These are phyloP conservation scores for Leucoma salicis DNA, from an alignment of 2,888 invertebrate species.

Conservation along the genomic window DNA sequence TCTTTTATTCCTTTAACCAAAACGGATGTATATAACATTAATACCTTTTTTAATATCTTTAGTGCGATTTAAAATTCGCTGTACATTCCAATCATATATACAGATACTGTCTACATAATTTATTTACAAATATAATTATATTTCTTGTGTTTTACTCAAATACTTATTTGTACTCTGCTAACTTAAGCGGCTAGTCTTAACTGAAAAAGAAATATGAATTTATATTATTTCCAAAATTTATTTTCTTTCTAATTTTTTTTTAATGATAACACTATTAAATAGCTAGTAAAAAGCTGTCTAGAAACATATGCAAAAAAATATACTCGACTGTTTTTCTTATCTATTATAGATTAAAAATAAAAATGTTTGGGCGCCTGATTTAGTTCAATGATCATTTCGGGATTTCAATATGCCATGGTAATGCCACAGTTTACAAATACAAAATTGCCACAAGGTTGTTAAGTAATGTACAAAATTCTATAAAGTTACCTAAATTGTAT, in stretches of 20 bases:
- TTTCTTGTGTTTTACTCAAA: constrained; percentile 5
- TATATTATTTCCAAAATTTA: too few species aligned
- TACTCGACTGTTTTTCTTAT: constrained; percentile 4
- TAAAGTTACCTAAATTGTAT: constrained; percentile 72
- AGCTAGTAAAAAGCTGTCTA: too few species aligned
- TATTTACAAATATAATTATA: neutral
- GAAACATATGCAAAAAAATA: too few species aligned
- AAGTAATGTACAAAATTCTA: constrained; percentile 68
- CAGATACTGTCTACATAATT: constrained; percentile 10
- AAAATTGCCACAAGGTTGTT: constrained; percentile 76
- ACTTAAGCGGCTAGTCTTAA: too few species aligned
- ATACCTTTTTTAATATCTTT: constrained; percentile 21
- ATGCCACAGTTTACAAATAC: constrained; percentile 65
- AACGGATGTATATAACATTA: constrained; percentile 34
- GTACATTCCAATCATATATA: constrained; percentile 62
- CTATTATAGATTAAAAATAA: constrained; percentile 5
- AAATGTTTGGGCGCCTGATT: constrained; percentile 36
- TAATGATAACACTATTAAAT: too few species aligned
- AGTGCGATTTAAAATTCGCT: constrained; percentile 40
- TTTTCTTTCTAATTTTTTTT: too few species aligned
- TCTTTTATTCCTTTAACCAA: constrained; percentile 52
- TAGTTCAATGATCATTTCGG: constrained; percentile 39
- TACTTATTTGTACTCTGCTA: too few species aligned
- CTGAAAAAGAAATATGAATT: too few species aligned
- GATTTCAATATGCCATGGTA: constrained; percentile 41